A percentile compares a stretch with the other conserved stretches of the same genome.
Conservation (phyloP, 37 sponge, comb jelly and placozoan species). For the Dysidea cf. avara region DNA sequence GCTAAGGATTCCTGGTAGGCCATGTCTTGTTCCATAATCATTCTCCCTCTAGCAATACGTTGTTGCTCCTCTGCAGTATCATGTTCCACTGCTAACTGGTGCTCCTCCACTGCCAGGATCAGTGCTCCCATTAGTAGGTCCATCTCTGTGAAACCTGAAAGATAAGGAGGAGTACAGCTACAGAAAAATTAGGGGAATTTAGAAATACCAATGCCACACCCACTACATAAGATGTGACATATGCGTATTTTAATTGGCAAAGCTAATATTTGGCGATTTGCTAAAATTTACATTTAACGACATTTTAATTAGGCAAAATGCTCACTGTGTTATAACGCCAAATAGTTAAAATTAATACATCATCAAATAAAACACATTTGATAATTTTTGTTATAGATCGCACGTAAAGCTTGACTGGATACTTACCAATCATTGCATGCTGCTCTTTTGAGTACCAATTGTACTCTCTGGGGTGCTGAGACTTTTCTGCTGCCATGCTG, state of each 20-base stretch:
- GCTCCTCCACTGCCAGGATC: conserved; percentile 56
- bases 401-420: too few relatives aligned
- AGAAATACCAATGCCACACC: too few relatives aligned
- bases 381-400: too few relatives aligned
- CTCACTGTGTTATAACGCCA: background rate
- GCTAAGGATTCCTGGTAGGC: conserved; percentile 69
- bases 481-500: too few relatives aligned
- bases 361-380: too few relatives aligned
- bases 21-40: conserved; percentile 76
- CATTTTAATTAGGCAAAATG: background rate
- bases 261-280: too few relatives aligned
- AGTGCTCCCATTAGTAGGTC: conserved; percentile 61
- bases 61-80: conserved; percentile 75
- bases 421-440: too few relatives aligned
- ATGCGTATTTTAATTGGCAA: too few relatives aligned
- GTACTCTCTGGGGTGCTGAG: too few relatives aligned
- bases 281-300: too few relatives aligned
- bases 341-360: background rate
- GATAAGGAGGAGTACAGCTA: background rate
- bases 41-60: conserved; percentile 51
- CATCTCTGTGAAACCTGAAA: conserved; percentile 54
- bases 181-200: background rate
- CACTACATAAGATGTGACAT: too few relatives aligned
- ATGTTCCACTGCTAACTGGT: conserved; percentile 16
- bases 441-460: too few relatives aligned